phyloP scores from a whole-genome alignment of 2,113 vertebrate genomes.

The Tyto alba region DNA sequence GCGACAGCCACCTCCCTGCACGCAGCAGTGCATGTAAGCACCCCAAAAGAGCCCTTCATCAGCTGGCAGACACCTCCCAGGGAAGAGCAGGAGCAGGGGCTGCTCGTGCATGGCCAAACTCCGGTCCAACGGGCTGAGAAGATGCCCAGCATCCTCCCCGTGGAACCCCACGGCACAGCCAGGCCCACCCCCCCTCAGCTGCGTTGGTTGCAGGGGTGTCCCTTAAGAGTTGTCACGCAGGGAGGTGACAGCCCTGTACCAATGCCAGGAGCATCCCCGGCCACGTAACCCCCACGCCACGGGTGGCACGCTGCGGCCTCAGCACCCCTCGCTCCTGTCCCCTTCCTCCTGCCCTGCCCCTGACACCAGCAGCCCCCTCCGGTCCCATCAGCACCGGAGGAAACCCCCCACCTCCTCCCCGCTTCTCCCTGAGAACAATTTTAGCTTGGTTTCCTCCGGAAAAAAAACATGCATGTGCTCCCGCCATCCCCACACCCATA shows the following conservation, averaged over 20 bases:
- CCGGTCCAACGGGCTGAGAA: rapidly evolving
- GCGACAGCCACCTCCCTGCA: not conserved
- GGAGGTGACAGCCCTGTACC: not conserved
- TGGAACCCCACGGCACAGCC: not conserved
- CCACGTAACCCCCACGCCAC: rapidly evolving
- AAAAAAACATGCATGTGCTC: constrained; percentile 34
- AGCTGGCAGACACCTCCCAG: not conserved
- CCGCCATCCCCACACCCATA: not conserved
- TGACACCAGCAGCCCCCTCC: not conserved
- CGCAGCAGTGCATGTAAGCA: rapidly evolving
- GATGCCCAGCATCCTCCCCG: not conserved
- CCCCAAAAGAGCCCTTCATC: not conserved
- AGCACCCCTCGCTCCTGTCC: not conserved
- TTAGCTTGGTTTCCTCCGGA: constrained; percentile 36
- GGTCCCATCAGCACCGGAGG: not conserved
- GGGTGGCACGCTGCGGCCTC: not conserved
- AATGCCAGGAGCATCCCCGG: not conserved
- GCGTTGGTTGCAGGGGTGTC: rapidly evolving
- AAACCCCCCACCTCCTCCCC: not conserved
- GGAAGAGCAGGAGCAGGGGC: not conserved
- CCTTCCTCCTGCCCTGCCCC: not conserved
- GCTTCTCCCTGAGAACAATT: not conserved
- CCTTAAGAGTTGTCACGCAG: not conserved
- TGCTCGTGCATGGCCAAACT: not conserved
- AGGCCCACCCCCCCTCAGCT: not conserved